A percentile compares a stretch with the other conserved stretches of the same genome.
These are phyloP conservation scores for Etheostoma perlongum DNA, from an alignment of 2,797 vertebrate genomes.

Conservation along the genomic window DNA sequence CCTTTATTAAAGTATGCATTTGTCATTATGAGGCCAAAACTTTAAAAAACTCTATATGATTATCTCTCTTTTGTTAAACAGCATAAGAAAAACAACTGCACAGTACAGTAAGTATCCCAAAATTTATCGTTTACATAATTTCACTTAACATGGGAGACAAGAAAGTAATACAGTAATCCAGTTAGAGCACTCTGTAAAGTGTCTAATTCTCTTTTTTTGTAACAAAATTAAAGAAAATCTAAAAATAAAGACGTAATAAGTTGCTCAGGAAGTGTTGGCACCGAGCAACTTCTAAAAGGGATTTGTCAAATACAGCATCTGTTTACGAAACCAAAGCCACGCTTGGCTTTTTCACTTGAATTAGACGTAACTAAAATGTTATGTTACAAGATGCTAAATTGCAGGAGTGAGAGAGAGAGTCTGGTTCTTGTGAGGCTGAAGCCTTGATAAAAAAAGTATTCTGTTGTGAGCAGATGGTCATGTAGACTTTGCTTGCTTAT, in stretches of 20 bases:
- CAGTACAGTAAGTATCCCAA: neutral
- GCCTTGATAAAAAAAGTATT: conserved; percentile 46
- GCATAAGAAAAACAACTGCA: neutral
- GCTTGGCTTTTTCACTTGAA: conserved; percentile 37
- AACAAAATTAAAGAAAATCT: neutral
- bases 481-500: conserved; percentile 55
- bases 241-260: conserved; percentile 30
- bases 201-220: neutral
- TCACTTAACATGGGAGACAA: too few species aligned
- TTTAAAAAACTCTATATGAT: neutral
- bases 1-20: neutral
- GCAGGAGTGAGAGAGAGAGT: conserved; percentile 35
- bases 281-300: neutral
- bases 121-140: neutral
- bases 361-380: conserved; percentile 36
- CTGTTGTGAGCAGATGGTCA: conserved; percentile 67
- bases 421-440: conserved; percentile 35
- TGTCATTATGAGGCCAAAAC: neutral
- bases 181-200: neutral
- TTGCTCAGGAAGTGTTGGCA: neutral
- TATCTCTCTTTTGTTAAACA: neutral
- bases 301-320: conserved; percentile 47
- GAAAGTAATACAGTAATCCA: neutral
- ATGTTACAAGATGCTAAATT: conserved; percentile 57
- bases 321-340: conserved; percentile 17